Base-by-base conservation (phyloP, 2,888 invertebrate genomes). In the Plusia festucae region DNA sequence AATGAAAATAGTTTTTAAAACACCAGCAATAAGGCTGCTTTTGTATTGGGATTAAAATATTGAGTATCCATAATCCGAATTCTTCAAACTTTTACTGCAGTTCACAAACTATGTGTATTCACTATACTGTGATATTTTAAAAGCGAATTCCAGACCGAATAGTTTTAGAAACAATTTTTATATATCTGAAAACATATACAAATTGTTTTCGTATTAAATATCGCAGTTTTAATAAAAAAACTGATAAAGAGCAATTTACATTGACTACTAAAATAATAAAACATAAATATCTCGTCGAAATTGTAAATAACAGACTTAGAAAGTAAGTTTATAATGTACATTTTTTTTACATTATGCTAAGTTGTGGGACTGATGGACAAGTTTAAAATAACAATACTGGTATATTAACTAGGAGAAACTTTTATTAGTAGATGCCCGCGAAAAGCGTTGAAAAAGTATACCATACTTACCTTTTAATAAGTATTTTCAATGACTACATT, bases 1-100 rank as follows among this genome's bases (percentile, higher is more conserved):
- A 40, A 40, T n/a, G 5, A 6, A n/a, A n/a, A n/a, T n/a, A n/a
- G n/a, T 40, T 56, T 71, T 64, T 1, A 24, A n/a, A 44, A 27
- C 55, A 56, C 53, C 56, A 44, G 4, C 13, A 46, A 24, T 20
- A 54, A 20, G 40, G 40, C n/a, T 40, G 4, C 0, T n/a, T 40
- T 40, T 40, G 6, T 1, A 9, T 9, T n/a, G n/a, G n/a, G 6
- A 5, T 6, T 5, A n/a, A 40, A 40, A 40, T 40, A n/a, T 40
- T 13, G 15, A n/a, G 4, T 40, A 40, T 40, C 4, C 40, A 40
- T 40, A 40, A 40, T 7, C 5, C 1, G n/a, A 15, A n/a, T 40
- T 40, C 40, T n/a, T n/a, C 6, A 40, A 40, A 40, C 15, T 40
- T 40, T 40, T n/a, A n/a, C n/a, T 40, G 40, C n/a, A 40, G n/a